phyloP scores from a whole-genome alignment of 2,888 invertebrate genomes.

The Margaritifera margaritifera region DNA sequence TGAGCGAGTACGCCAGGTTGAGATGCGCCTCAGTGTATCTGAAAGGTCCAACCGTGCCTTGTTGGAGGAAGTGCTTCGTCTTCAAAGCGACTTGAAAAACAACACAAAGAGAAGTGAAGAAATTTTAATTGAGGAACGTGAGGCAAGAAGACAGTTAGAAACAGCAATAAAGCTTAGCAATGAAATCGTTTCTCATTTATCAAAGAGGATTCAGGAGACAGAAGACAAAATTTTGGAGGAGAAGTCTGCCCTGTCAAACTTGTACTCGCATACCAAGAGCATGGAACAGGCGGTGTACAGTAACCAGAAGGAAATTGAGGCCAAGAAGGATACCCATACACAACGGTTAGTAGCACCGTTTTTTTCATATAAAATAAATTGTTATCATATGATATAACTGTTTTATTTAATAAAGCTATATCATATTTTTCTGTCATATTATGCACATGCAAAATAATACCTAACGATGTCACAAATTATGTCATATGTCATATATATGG shows the following conservation, averaged over 20 bases:
- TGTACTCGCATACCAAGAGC: constrained; percentile 66
- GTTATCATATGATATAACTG: too few species aligned
- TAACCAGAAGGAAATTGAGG: constrained; percentile 66
- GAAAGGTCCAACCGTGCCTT: constrained; percentile 72
- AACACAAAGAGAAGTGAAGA: constrained; percentile 66
- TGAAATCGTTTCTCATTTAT: constrained; percentile 67
- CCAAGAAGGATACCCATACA: constrained; percentile 60
- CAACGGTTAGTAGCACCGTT: constrained; percentile 45
- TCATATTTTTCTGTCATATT: too few species aligned
- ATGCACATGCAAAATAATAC: too few species aligned
- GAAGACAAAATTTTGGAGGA: constrained; percentile 70
- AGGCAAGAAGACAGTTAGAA: constrained; percentile 66
- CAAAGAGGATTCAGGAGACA: constrained; percentile 60
- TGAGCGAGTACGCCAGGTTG: constrained; percentile 63
- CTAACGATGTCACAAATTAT: not conserved
- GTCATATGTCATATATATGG: not conserved
- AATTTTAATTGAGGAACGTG: constrained; percentile 64
- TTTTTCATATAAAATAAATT: too few species aligned
- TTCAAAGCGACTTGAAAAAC: constrained; percentile 67
- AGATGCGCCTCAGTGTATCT: constrained; percentile 67
- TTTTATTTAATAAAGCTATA: too few species aligned
- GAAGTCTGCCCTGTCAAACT: constrained; percentile 56
- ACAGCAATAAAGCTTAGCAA: constrained; percentile 64
- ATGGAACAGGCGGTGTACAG: constrained; percentile 68
- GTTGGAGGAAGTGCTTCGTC: constrained; percentile 70